Conservation (phyloP, 1,140 invertebrate genomes). For the Aphelenchoides besseyi region DNA sequence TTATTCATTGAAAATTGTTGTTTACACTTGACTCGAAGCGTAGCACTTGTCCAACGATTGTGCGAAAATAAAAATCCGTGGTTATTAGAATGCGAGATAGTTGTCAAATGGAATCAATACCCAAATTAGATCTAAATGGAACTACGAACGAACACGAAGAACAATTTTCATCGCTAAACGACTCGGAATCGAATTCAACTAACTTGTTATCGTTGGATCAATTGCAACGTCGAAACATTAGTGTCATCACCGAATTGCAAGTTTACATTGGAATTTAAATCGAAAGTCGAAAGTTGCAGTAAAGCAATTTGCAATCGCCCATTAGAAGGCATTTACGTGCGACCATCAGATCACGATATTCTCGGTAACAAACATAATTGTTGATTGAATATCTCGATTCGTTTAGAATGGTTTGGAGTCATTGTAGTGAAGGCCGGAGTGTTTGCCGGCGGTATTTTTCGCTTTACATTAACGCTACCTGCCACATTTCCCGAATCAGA, state of each 20-base stretch:
- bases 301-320: constrained; percentile 17
- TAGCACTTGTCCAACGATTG: too few relatives aligned
- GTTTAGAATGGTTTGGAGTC: constrained; percentile 23
- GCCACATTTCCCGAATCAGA: constrained; percentile 11
- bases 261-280: neutral
- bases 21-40: too few relatives aligned
- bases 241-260: constrained; percentile 20
- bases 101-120: constrained; percentile 3
- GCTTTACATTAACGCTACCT: constrained; percentile 12
- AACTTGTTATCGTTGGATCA: neutral
- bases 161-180: neutral
- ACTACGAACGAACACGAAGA: neutral
- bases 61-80: too few relatives aligned
- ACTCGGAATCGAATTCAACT: neutral
- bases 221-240: constrained; percentile 17
- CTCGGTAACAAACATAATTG: constrained; percentile 10
- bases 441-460: constrained; percentile 23
- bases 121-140: neutral
- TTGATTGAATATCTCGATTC: neutral
- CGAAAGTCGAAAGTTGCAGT: neutral
- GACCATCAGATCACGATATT: constrained; percentile 7
- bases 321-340: constrained; percentile 20
- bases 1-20: too few relatives aligned
- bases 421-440: constrained; percentile 20
- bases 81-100: too few relatives aligned